Base-by-base conservation (phyloP, 2,888 invertebrate genomes). In the Ormyrus labotus region DNA sequence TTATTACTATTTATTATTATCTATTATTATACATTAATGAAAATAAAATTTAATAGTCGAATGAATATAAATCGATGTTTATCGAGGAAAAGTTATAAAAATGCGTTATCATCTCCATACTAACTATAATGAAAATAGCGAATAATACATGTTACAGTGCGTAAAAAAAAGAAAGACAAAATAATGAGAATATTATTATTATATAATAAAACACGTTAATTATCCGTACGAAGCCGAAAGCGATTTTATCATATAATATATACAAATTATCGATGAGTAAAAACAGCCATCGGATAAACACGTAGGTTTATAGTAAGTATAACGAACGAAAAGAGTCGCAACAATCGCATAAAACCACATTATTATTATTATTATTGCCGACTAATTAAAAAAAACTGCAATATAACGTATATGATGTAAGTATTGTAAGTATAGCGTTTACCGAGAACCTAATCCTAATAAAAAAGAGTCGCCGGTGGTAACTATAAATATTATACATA, bases 331-430 rank as follows among this genome's bases (percentile, higher is more conserved):
- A 55, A 55, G 11, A 73, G 34, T 64, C 65, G 50, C 53, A 74
- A 65, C 53, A 63, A 51, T 63, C 69, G 64, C 19, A 19, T 63
- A 70, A 67, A 79, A 81, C 34, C 68, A 73, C 76, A 82, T 75
- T 77, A 61, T 81, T 73, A 84, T 70, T 80, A 84, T 83, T 83
- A 84, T 83, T 84, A 83, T 82, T 19, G 19, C 19, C 19, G 19
- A 19, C 19, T 83, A 78, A 83, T 78, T 83, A 83, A 78, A 57
- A 57, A 57, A 78, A 83, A 83, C 82, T 82, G 84, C 84, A 84
- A 85, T 85, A 86, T 83, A 82, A 83, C 74, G 74, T 84, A 83
- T 19, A 19, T 82, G 57, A 69, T 83, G 70, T 85, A 84, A 85
- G 82, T 85, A 83, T 81, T 83, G 84, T 84, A 83, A 85, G 82